Percentiles rank a stretch among this genome's conserved stretches.
Evolutionary conservation across 2,888 invertebrate species (phyloP).

Genomic region (Synanthedon formicaeformis): DNA sequence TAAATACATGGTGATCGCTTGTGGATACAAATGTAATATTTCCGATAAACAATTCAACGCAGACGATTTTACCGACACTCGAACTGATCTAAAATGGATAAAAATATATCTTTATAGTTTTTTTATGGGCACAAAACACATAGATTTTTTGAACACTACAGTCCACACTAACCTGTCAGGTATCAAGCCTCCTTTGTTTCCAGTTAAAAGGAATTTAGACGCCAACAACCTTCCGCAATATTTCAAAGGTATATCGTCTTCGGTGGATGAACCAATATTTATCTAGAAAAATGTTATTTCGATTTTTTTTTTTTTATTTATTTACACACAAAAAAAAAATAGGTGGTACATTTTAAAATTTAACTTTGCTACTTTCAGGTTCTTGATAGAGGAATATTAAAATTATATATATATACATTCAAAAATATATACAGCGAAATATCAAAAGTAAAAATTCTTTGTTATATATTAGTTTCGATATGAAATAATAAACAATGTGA

Average conservation of each 20-base stretch:
- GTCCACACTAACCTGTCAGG: slow-evolving; percentile 70
- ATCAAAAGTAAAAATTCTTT: no score
- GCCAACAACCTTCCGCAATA: slow-evolving; percentile 80
- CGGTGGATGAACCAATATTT: slow-evolving; percentile 75
- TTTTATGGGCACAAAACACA: no score
- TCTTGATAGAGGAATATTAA: no score
- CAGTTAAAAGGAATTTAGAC: slow-evolving; percentile 79
- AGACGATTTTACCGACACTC: slow-evolving; percentile 92
- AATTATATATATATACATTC: no score
- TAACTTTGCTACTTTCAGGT: no score
- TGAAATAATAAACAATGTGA: no score
- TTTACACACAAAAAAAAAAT: no score
- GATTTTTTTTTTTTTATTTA: no score
- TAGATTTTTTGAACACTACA: no score
- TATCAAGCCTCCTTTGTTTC: slow-evolving; percentile 72
- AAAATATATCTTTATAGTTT: slow-evolving; percentile 2
- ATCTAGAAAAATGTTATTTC: slow-evolving; percentile 54
- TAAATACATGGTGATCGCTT: slow-evolving; percentile 75
- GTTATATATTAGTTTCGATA: no score
- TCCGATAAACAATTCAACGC: slow-evolving; percentile 84
- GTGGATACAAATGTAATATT: slow-evolving; percentile 80
- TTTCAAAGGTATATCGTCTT: slow-evolving; percentile 74
- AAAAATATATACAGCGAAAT: no score
- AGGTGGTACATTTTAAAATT: no score
- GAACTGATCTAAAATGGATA: slow-evolving; percentile 55